Conservation (phyloP, 2,888 invertebrate genomes). For the Agonopterix subpropinquella region DNA sequence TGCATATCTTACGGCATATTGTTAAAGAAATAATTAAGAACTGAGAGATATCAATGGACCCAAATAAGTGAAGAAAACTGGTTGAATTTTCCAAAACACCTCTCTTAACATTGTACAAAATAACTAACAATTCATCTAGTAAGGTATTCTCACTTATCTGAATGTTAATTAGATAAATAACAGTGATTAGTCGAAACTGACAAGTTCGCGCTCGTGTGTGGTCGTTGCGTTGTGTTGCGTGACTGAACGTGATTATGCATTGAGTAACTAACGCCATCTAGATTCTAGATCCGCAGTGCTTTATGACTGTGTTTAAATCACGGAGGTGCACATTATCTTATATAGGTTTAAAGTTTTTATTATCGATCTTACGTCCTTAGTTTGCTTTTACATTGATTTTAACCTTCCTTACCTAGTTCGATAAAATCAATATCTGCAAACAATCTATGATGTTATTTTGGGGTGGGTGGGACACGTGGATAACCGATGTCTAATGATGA, state of each 20-base stretch:
- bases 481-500: no score
- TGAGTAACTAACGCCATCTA: conserved; percentile 40
- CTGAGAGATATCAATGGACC: no score
- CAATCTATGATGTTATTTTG: no score
- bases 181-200: conserved; percentile 28
- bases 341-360: no score
- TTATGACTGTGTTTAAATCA: conserved; percentile 6
- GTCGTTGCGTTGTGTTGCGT: conserved; percentile 57
- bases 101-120: neutral
- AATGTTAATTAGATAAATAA: conserved; percentile 47
- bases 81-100: no score
- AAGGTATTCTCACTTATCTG: conserved; percentile 8
- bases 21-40: no score
- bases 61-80: no score
- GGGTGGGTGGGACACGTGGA: no score
- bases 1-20: no score
- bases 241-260: conserved; percentile 45
- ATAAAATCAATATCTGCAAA: no score
- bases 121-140: neutral
- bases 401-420: no score
- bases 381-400: neutral
- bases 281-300: conserved; percentile 13
- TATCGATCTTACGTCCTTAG: neutral
- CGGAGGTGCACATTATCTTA: no score
- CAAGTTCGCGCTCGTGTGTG: conserved; percentile 37